phyloP scores from a whole-genome alignment of 2,888 invertebrate genomes.

The Calephelis perditalis region DNA sequence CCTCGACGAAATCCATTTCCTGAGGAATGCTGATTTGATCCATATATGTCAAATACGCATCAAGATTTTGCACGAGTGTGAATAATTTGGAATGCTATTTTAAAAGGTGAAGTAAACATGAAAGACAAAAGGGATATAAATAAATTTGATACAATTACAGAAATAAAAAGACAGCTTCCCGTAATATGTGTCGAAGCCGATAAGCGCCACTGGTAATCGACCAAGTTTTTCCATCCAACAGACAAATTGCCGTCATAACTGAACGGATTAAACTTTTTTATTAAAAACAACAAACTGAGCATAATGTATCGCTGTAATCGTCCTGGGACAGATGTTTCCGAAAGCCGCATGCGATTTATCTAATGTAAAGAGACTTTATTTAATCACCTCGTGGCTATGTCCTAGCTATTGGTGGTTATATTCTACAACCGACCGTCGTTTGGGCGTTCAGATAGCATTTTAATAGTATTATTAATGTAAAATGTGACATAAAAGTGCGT shows the following conservation, averaged over 20 bases:
- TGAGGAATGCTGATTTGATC: too few species aligned
- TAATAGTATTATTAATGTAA: slow-evolving; percentile 68
- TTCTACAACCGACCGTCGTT: slow-evolving; percentile 65
- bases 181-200: slow-evolving; percentile 42
- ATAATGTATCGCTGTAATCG: slow-evolving; percentile 76
- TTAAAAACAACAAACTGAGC: slow-evolving; percentile 77
- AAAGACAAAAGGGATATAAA: slow-evolving; percentile 73
- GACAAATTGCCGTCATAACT: slow-evolving; percentile 76
- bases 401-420: slow-evolving; percentile 67
- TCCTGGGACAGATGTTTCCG: slow-evolving; percentile 75
- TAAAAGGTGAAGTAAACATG: slow-evolving; percentile 51
- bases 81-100: slow-evolving; percentile 45
- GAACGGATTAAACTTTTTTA: slow-evolving; percentile 77
- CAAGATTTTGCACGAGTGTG: slow-evolving; percentile 13
- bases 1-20: too few species aligned
- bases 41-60: too few species aligned
- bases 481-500: slow-evolving; percentile 63
- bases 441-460: slow-evolving; percentile 58
- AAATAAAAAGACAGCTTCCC: slow-evolving; percentile 44
- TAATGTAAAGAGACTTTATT: slow-evolving; percentile 77
- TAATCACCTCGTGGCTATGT: slow-evolving; percentile 70
- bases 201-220: slow-evolving; percentile 60
- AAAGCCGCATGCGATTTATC: slow-evolving; percentile 74
- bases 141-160: slow-evolving; percentile 66
- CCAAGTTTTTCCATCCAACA: slow-evolving; percentile 73